Evolutionary conservation across 2,888 invertebrate species (phyloP), one percentile per base, ranked within the genome.

Genomic region (Fragum whitleyi): DNA sequence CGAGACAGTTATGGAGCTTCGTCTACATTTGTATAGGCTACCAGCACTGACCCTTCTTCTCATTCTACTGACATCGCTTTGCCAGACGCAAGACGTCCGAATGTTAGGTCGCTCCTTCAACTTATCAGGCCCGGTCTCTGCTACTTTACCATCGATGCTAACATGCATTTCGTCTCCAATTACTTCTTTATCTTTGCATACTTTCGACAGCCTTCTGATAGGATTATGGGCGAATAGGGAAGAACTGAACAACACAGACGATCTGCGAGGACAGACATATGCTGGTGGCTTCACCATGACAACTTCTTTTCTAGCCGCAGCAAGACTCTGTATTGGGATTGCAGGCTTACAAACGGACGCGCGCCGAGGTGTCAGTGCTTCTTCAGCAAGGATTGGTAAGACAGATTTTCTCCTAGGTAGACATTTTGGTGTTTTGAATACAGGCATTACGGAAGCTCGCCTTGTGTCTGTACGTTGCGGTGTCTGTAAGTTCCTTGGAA

Each of bases 241-340:
- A 2, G 77, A 77, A 28, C 55, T 65, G 47, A 77, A 77, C 9
- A 77, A 32, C 2, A 77, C 77, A 0, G 77, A 77, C 0, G 77
- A 62, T 59, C 65, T 29, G 32, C 77, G 26, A 6, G 77, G 77
- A 67, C 77, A 77, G 19, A 72, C 67, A 21, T 77, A 77, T 2
- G 42, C 42, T 21, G 71, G 72, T 11, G 71, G 72, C 23, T 65
- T 61, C 5, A 77, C 72, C 9, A 72, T 19, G 7, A 77, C 42
- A 5, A 53, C 26, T 28, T 65, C 51, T 39, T 32, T 5, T 32
- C 39, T 29, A 6, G 62, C 23, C 16, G 19, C n/a, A 9, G 71
- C 29, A 16, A 36, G 51, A 23, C 61, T 61, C 19, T 28, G 47
- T 21, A 51, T 28, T 0, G 19, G 14, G 7, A 42, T 23, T 2